These are phyloP conservation scores for Cacatua alba DNA, from an alignment of 2,113 vertebrate species.

Conservation along the genomic window DNA sequence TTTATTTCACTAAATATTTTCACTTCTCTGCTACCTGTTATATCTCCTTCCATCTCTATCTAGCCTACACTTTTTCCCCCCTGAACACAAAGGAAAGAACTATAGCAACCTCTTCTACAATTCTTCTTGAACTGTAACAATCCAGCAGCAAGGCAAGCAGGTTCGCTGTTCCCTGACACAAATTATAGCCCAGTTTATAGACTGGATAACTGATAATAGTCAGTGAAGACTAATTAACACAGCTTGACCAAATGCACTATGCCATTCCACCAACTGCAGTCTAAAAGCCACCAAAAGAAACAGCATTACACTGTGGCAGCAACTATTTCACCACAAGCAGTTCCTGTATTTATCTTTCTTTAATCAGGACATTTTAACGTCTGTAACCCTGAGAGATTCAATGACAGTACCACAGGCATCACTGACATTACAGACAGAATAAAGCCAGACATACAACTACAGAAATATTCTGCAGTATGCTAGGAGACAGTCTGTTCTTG, in stretches of 20 bases:
- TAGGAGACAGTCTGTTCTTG: not conserved
- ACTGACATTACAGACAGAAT: not conserved
- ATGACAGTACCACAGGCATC: not conserved
- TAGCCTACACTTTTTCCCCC: not conserved
- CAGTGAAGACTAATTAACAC: not conserved
- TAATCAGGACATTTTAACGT: not conserved
- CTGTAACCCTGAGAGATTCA: not conserved
- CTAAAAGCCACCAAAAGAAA: not conserved
- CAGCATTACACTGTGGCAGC: not conserved
- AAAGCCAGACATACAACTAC: not conserved
- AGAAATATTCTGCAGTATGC: not conserved
- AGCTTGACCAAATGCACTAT: not conserved
- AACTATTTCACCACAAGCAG: not conserved
- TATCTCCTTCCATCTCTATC: not conserved
- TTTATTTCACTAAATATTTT: not conserved
- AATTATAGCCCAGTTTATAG: not conserved
- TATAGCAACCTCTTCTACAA: not conserved
- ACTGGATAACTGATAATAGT: not conserved
- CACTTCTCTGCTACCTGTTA: not conserved
- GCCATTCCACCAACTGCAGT: not conserved
- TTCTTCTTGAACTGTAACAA: not conserved
- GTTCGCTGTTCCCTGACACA: not conserved
- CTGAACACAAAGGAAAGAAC: not conserved
- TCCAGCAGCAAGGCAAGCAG: not conserved
- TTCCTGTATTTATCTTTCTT: not conserved